These are phyloP conservation scores for Dusona sp. DNA, from an alignment of 2,888 invertebrate genomes.

Conservation along the genomic window DNA sequence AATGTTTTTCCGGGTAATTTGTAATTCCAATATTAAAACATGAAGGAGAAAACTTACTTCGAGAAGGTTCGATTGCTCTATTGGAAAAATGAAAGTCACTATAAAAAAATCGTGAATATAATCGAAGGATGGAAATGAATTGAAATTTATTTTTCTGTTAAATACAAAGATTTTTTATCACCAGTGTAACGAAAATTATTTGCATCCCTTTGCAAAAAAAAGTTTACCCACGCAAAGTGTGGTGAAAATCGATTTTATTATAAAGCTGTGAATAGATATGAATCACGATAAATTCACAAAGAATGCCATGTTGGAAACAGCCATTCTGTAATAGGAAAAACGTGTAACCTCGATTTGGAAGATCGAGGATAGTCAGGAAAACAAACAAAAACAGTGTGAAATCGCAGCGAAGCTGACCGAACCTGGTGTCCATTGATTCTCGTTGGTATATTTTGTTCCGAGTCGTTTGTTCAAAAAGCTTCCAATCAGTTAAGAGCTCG, in stretches of 20 bases:
- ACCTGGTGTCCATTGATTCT: background rate
- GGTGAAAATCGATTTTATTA: background rate
- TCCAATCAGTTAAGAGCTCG: constrained; percentile 50
- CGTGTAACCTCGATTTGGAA: constrained; percentile 7
- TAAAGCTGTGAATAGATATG: background rate
- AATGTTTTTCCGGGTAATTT: background rate
- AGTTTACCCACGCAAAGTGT: background rate
- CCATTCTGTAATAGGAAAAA: background rate
- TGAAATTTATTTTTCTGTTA: background rate
- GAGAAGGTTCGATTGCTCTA: background rate
- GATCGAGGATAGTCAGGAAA: background rate
- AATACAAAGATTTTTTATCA: background rate
- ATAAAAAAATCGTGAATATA: background rate
- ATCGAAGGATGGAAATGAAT: background rate
- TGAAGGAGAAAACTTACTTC: background rate
- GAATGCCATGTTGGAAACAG: background rate
- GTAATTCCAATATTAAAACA: constrained; percentile 3
- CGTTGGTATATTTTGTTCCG: constrained; percentile 36
- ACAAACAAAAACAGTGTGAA: constrained; percentile 22
- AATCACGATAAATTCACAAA: background rate
- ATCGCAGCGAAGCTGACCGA: constrained; percentile 8
- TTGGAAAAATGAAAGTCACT: background rate
- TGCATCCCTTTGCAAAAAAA: background rate
- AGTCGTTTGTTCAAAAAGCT: constrained; percentile 35
- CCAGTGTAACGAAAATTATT: background rate